A percentile compares a stretch with the other conserved stretches of the same genome.
These are phyloP conservation scores for Colletes gigas DNA, from an alignment of 1,140 invertebrate species.

Conservation along the genomic window DNA sequence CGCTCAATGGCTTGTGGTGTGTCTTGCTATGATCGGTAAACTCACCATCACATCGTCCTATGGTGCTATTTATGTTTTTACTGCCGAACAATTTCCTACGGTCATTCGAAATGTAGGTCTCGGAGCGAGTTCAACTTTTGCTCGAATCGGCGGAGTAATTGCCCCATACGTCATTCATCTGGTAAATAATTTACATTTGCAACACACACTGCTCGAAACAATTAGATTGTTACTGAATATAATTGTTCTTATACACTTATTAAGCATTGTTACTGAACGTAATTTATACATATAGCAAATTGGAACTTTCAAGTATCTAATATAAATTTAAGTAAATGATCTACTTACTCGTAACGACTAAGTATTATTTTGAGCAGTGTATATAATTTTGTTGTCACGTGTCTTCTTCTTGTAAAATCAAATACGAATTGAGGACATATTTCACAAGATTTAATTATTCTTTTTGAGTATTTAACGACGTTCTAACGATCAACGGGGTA, in stretches of 20 bases:
- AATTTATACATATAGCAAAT: no score
- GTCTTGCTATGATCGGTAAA: slow-evolving; percentile 90
- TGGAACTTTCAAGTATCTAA: no score
- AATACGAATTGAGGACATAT: not conserved
- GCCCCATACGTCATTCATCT: slow-evolving; percentile 87
- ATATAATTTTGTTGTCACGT: not conserved
- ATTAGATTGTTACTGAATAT: not conserved
- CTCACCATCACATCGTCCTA: slow-evolving; percentile 91
- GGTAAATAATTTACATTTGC: slow-evolving; percentile 73
- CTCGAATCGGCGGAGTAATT: slow-evolving; percentile 88
- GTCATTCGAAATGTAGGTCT: slow-evolving; percentile 90
- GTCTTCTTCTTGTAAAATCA: not conserved
- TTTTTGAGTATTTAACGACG: not conserved
- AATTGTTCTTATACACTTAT: no score
- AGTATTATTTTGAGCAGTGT: not conserved
- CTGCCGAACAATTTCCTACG: slow-evolving; percentile 92
- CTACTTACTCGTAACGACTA: not conserved
- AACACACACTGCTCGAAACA: not conserved
- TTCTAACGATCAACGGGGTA: not conserved
- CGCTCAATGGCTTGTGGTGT: slow-evolving; percentile 83
- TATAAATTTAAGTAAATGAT: not conserved
- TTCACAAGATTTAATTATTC: not conserved
- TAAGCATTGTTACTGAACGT: no score
- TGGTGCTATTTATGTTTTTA: slow-evolving; percentile 90
- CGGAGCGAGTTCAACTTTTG: slow-evolving; percentile 89